A percentile compares a stretch with the other conserved stretches of the same genome.
Evolutionary conservation across 2,888 invertebrate species (phyloP).

Genomic region (Chymomyza procnemis): DNA sequence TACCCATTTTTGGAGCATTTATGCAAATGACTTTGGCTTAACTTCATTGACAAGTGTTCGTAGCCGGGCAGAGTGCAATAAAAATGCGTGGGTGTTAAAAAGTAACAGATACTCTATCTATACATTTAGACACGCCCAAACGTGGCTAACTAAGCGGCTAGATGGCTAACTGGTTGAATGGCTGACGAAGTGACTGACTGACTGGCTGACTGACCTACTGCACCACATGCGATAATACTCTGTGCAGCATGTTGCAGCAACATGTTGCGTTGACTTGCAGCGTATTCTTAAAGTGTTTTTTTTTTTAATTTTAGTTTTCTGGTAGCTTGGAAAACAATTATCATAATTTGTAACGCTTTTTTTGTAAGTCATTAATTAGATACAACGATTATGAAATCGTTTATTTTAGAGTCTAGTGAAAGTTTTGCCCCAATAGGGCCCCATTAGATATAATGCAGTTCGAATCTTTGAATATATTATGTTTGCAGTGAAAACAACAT

Average conservation of each 20-base stretch:
- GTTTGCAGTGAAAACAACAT: constrained; percentile 40
- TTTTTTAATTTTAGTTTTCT: not conserved
- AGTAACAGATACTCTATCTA: constrained; percentile 31
- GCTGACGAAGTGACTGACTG: not conserved
- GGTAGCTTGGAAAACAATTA: constrained; percentile 32
- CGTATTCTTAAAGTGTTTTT: constrained; percentile 16
- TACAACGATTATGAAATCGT: not conserved
- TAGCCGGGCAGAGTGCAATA: constrained; percentile 11
- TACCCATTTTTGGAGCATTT: not conserved
- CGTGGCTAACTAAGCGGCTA: not conserved
- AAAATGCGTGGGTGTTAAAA: constrained; percentile 32
- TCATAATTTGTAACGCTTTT: constrained; percentile 59
- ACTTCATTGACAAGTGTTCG: constrained; percentile 15
- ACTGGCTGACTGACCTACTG: constrained; percentile 41
- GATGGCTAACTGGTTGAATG: not conserved
- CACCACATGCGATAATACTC: constrained; percentile 18
- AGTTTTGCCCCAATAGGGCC: constrained; percentile 31
- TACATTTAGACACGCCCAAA: constrained; percentile 38
- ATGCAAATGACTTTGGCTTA: constrained; percentile 9
- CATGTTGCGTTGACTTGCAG: constrained; percentile 6
- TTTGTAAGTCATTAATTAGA: constrained; percentile 60
- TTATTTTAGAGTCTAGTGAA: constrained; percentile 33
- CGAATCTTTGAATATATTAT: constrained; percentile 15
- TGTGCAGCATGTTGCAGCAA: constrained; percentile 38
- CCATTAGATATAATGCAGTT: constrained; percentile 27